Evolutionary conservation across 2,888 invertebrate species (phyloP).

Genomic region (Cylindroiulus punctatus): DNA sequence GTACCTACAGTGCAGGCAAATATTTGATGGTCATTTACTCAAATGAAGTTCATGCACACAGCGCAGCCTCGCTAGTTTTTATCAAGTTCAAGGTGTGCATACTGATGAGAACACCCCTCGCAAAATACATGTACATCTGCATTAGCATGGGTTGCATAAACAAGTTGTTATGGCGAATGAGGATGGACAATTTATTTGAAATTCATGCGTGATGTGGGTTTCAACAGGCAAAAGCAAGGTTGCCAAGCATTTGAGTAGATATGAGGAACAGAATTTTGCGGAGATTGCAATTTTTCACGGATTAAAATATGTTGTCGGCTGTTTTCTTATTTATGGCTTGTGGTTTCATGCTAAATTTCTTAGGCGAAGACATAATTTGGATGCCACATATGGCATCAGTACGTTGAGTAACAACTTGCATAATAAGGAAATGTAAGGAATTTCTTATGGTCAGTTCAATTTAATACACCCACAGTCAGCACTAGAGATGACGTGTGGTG

Average conservation of each 20-base stretch:
- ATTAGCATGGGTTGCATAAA: background rate
- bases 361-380: too few species aligned
- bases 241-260: background rate
- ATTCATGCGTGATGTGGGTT: background rate
- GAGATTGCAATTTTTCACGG: background rate
- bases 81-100: constrained; percentile 43
- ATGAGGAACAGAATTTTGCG: background rate
- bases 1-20: background rate
- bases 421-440: too few species aligned
- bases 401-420: too few species aligned
- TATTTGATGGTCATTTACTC: background rate
- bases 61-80: background rate
- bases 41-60: constrained; percentile 30
- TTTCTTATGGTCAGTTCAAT: too few species aligned
- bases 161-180: constrained; percentile 28
- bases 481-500: too few species aligned
- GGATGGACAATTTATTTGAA: constrained; percentile 3
- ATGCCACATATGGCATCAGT: too few species aligned
- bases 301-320: constrained; percentile 14
- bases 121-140: background rate
- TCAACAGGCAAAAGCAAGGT: background rate
- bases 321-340: background rate
- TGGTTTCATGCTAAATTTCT: background rate
- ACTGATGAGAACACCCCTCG: background rate
- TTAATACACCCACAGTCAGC: too few species aligned